Conservation (phyloP, 2,113 vertebrate species). For the Microtus ochrogaster region DNA sequence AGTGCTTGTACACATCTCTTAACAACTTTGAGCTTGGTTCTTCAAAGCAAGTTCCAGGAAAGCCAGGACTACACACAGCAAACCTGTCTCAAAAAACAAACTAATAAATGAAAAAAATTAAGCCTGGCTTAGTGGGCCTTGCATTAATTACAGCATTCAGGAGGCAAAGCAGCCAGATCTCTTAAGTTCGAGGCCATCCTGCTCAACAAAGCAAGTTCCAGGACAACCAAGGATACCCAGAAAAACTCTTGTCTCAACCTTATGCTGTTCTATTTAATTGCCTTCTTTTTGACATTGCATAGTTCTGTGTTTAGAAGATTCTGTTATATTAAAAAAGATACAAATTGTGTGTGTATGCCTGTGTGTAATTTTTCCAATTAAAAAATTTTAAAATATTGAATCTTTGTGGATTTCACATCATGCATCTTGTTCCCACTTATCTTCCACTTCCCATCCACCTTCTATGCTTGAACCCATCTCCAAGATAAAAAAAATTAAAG, state of each 20-base stretch:
- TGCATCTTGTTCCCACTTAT: too few species aligned
- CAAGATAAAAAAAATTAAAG: too few species aligned
- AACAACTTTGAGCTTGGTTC: not conserved
- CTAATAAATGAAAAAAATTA: not conserved
- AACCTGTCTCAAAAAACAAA: not conserved
- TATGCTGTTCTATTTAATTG: slow-evolving; percentile 89
- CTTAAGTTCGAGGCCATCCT: too few species aligned
- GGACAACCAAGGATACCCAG: not conserved
- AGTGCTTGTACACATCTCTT: not conserved
- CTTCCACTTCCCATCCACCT: too few species aligned
- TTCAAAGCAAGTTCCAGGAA: not conserved
- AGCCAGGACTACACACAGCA: not conserved
- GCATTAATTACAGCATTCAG: too few species aligned
- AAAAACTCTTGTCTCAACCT: slow-evolving; percentile 52
- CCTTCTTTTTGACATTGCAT: slow-evolving; percentile 81
- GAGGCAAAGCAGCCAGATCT: too few species aligned
- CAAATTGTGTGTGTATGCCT: slow-evolving; percentile 63
- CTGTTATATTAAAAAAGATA: slow-evolving; percentile 85
- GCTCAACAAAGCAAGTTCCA: too few species aligned
- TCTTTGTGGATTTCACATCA: not conserved
- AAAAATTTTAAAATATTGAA: not conserved
- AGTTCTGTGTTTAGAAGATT: slow-evolving; percentile 85
- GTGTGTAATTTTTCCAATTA: not conserved
- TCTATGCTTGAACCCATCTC: too few species aligned
- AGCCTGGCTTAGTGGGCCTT: not conserved